Percentiles rank a stretch among this genome's conserved stretches.
Conservation (phyloP, 2,888 invertebrate genomes). For the Macroteleia sp. region DNA sequence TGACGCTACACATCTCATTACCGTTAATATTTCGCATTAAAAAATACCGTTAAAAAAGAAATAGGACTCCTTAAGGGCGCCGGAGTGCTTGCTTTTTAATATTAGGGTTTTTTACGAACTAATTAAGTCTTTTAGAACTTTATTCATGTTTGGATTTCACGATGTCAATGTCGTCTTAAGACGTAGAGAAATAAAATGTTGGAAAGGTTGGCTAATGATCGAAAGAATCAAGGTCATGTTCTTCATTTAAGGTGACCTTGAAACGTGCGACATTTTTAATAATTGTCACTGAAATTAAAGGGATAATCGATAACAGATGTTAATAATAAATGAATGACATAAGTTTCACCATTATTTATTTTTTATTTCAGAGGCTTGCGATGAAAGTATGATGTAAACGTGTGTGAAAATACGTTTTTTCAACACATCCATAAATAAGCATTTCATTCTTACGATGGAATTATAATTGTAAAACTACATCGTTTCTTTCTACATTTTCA, state of each 20-base stretch:
- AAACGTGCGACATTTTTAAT: too few relatives aligned
- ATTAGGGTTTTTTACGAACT: constrained; percentile 39
- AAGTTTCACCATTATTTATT: too few relatives aligned
- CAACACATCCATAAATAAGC: too few relatives aligned
- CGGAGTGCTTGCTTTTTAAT: constrained; percentile 40
- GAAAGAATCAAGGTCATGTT: background rate
- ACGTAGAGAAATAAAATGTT: background rate
- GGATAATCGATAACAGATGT: too few relatives aligned
- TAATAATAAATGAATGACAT: too few relatives aligned
- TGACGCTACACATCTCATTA: constrained; percentile 59
- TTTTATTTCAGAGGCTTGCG: too few relatives aligned
- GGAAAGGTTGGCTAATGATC: background rate
- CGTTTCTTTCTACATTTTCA: background rate
- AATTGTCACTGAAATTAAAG: too few relatives aligned
- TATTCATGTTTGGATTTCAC: constrained; percentile 13
- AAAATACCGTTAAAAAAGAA: constrained; percentile 43
- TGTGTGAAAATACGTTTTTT: too few relatives aligned
- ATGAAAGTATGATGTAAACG: too few relatives aligned
- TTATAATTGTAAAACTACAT: too few relatives aligned
- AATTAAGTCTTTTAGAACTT: constrained; percentile 50
- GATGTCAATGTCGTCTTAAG: constrained; percentile 10
- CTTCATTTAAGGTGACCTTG: too few relatives aligned
- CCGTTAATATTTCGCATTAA: constrained; percentile 58
- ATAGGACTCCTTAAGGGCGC: constrained; percentile 33
- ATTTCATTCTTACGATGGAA: too few relatives aligned